phyloP scores from a whole-genome alignment of 2,797 vertebrate genomes.

The Tapera naevia region DNA sequence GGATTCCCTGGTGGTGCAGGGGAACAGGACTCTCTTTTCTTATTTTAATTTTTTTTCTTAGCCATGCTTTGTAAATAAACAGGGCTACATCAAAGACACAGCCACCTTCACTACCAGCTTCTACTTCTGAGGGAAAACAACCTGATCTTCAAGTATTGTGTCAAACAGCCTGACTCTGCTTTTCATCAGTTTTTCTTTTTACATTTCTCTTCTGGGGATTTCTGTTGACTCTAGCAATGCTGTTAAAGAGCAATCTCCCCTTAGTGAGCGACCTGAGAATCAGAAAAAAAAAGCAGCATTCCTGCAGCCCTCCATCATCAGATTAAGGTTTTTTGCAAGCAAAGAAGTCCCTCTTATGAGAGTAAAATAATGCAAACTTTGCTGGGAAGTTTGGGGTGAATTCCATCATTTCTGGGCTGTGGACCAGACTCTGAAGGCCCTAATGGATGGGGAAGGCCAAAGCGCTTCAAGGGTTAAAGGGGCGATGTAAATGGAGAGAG shows the following conservation, averaged over 20 bases:
- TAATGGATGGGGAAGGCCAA: background rate
- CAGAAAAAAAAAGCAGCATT: background rate
- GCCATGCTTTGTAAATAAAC: slow-evolving; percentile 29
- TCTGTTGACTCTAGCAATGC: background rate
- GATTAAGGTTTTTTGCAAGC: background rate
- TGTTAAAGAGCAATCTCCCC: background rate
- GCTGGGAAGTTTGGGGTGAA: background rate
- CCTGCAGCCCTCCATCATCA: background rate
- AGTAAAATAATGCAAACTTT: background rate
- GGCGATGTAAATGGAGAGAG: slow-evolving; percentile 66
- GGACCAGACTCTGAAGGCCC: background rate
- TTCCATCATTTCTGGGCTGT: background rate
- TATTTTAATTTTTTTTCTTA: background rate
- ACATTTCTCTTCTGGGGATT: background rate
- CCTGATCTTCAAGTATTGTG: background rate
- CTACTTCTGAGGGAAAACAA: background rate
- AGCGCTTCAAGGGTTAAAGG: slow-evolving; percentile 36
- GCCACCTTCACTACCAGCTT: background rate
- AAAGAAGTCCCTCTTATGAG: background rate
- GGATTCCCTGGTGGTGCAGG: slow-evolving; percentile 3
- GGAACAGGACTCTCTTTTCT: slow-evolving; percentile 34
- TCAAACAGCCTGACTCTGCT: background rate
- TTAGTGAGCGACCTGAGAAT: background rate
- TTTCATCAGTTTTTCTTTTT: background rate
- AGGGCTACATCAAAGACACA: slow-evolving; percentile 20